Base-by-base conservation (phyloP, 2,888 invertebrate genomes). In the Listrodromus nycthemerus region DNA sequence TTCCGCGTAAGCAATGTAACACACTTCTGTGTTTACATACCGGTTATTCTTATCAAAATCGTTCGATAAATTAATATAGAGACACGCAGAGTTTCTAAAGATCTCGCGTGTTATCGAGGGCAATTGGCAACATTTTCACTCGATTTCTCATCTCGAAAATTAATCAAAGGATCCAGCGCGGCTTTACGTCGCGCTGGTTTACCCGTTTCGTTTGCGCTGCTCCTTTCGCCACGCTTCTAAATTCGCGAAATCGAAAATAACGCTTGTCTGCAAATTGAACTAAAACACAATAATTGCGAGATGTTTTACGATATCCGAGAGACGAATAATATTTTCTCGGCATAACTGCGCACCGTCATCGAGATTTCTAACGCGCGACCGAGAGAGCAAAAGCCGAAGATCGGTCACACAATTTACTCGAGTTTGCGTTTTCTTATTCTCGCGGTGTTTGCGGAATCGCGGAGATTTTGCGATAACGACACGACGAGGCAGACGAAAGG, bases 401-500 rank as follows among this genome's bases (percentile, higher is more conserved):
- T 48, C 48, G 55, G 45, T n/a, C n/a, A 24, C 16, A 41, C 33
- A 27, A 45, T 70, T 67, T 65, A 55, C 63, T 74, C 30, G 24
- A n/a, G 19, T 50, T 55, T 55, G 21, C 30, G 7, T 52, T 58
- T 73, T 71, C 24, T 52, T 19, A 55, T 66, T 71, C 58, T 45
- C 70, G 61, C 5, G 67, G n/a, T 37, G 55, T 41, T 55, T 24
- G 55, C 61, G 48, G 24, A 69, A 24, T 13, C 24, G 30, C 48
- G 73, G 65, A 80, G 69, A 80, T 83, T 63, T 69, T n/a, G 19
- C 77, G 71, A 74, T 73, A 50, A 83, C 75, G 50, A 50, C 48
- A 30, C 33, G 24, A 21, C 24, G 21, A 19, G 50, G 50, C 24
- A 52, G 52, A 41, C 33, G 61, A n/a, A 50, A 24, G 50, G 63